These are phyloP conservation scores for Cyprinodon tularosa DNA, from an alignment of 2,113 vertebrate genomes.

Conservation along the genomic window DNA sequence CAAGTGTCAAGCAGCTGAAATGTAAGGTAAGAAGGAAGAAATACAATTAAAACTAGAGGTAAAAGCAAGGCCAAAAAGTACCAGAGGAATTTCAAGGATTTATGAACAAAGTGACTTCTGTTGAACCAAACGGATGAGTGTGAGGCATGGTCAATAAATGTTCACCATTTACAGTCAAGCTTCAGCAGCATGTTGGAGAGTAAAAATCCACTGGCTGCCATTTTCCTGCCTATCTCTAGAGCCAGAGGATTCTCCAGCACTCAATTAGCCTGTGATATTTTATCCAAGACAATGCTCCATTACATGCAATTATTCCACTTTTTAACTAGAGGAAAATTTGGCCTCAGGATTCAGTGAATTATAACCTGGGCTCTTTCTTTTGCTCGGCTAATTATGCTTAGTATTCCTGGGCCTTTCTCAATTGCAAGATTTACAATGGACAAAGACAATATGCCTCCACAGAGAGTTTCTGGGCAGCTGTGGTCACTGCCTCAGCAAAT, in stretches of 20 bases:
- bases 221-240: neutral
- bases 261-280: neutral
- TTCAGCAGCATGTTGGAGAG: neutral
- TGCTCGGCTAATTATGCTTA: neutral
- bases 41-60: neutral
- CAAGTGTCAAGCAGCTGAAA: neutral
- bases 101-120: neutral
- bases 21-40: too few species aligned
- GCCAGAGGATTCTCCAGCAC: neutral
- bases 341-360: conserved; percentile 9
- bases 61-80: too few species aligned
- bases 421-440: neutral
- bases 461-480: neutral
- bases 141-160: neutral
- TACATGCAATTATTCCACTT: neutral
- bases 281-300: neutral
- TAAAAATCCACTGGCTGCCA: neutral
- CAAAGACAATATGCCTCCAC: neutral
- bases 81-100: neutral
- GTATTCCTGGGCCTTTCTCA: neutral
- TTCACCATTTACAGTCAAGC: neutral
- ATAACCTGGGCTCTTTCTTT: neutral
- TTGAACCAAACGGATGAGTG: neutral
- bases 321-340: neutral
- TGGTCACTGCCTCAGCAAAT: conserved; percentile 1